Conservation (phyloP, 2,888 invertebrate species). For the Sminthurinus aureus region DNA sequence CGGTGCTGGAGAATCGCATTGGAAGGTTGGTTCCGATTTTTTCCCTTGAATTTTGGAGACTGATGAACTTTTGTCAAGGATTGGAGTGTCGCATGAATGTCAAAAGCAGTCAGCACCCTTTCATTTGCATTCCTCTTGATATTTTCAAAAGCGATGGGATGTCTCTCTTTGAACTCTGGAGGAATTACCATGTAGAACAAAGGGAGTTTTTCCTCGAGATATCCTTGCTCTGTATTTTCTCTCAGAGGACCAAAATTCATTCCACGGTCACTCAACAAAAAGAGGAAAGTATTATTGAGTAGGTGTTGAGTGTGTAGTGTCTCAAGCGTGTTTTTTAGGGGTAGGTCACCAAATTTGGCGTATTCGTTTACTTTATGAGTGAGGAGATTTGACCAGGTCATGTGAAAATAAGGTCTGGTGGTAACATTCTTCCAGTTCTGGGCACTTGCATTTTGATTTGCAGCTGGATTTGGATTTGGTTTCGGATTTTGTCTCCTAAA, state of each 20-base stretch:
- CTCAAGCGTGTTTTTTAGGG: background rate
- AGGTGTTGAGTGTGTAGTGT: background rate
- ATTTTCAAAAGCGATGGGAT: background rate
- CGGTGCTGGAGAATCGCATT: background rate
- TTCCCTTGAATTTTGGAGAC: background rate
- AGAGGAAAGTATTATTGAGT: background rate
- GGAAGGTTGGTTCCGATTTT: background rate
- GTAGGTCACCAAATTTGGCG: background rate
- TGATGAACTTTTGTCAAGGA: no score
- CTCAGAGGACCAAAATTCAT: background rate
- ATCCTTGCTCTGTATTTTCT: background rate
- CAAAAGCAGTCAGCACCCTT: background rate
- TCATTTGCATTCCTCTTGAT: background rate
- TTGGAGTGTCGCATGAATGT: background rate
- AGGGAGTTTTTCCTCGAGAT: background rate
- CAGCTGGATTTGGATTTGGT: no score
- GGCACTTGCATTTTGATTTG: no score
- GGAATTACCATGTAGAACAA: background rate
- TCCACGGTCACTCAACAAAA: constrained; percentile 9
- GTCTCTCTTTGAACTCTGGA: background rate
- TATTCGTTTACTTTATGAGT: constrained; percentile 7
- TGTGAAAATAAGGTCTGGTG: background rate
- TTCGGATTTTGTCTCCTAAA: no score
- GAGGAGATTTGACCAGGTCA: constrained; percentile 3
- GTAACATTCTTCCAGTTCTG: no score